Evolutionary conservation across 2,797 vertebrate species (phyloP).

Genomic region (Mormyrops attenuatus): DNA sequence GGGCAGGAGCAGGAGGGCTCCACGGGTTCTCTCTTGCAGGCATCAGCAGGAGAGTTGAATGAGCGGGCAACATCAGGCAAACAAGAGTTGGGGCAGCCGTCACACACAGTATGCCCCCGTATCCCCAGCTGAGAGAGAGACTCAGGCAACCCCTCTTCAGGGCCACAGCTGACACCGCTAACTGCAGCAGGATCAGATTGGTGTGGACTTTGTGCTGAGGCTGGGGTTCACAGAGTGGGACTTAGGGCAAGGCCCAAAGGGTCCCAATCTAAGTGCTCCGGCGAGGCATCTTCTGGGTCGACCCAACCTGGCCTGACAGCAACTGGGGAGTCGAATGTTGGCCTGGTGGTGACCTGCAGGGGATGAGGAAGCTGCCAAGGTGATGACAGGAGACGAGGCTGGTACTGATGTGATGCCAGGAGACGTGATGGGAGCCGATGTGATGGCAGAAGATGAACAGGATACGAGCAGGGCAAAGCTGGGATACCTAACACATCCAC

Average conservation of each 20-base stretch:
- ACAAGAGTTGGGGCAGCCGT: background rate
- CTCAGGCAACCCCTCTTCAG: background rate
- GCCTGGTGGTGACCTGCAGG: background rate
- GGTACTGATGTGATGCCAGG: background rate
- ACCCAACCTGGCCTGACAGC: background rate
- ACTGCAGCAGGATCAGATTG: background rate
- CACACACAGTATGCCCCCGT: background rate
- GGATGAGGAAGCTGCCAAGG: background rate
- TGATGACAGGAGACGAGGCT: background rate
- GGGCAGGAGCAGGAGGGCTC: background rate
- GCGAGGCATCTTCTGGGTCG: background rate
- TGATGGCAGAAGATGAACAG: background rate
- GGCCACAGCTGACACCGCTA: background rate
- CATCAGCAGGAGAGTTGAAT: background rate
- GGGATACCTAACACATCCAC: background rate
- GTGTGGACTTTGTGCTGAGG: background rate
- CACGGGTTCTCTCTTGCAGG: background rate
- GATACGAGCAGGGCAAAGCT: background rate
- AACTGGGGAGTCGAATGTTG: background rate
- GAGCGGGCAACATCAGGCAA: background rate
- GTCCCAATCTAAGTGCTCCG: background rate
- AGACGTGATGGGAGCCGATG: background rate
- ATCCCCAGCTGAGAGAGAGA: background rate
- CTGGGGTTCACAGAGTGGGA: background rate
- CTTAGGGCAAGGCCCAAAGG: background rate